Percentiles rank a stretch among this genome's conserved stretches.
Evolutionary conservation across 2,113 vertebrate species (phyloP).

Genomic region (Scophthalmus maximus): DNA sequence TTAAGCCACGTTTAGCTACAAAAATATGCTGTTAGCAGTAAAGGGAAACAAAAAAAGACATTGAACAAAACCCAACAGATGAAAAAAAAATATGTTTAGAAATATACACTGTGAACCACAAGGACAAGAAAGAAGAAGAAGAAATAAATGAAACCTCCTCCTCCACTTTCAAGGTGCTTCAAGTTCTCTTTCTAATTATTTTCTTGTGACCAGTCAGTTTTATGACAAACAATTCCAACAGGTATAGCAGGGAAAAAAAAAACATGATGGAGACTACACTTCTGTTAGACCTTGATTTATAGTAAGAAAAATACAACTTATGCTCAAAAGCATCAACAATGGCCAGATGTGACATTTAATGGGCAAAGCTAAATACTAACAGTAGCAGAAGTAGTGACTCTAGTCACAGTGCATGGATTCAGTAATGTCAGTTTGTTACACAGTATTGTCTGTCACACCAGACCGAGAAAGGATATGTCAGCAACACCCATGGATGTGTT

Average conservation of each 20-base stretch:
- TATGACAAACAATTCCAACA: too few relatives aligned
- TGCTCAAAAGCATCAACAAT: too few relatives aligned
- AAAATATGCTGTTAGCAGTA: conserved; percentile 34
- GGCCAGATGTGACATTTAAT: neutral
- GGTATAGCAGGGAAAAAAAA: too few relatives aligned
- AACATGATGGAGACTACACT: too few relatives aligned
- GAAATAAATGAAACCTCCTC: neutral
- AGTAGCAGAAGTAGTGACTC: neutral
- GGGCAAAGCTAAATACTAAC: neutral
- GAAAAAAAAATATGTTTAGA: conserved; percentile 20
- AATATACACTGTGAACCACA: conserved; percentile 13
- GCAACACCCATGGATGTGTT: neutral
- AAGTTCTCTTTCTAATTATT: too few relatives aligned
- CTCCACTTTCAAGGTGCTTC: neutral
- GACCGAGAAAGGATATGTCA: neutral
- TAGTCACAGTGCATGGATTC: neutral
- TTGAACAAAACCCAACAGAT: conserved; percentile 46
- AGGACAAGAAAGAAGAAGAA: conserved; percentile 4
- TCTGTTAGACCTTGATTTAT: too few relatives aligned
- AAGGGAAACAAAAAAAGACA: conserved; percentile 24
- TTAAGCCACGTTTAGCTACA: conserved; percentile 32
- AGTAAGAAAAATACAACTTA: too few relatives aligned
- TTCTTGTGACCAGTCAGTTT: too few relatives aligned
- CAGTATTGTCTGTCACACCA: neutral
- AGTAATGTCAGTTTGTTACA: neutral